These are phyloP conservation scores for Phyllotreta striolata DNA, from an alignment of 2,888 invertebrate genomes.

Conservation along the genomic window DNA sequence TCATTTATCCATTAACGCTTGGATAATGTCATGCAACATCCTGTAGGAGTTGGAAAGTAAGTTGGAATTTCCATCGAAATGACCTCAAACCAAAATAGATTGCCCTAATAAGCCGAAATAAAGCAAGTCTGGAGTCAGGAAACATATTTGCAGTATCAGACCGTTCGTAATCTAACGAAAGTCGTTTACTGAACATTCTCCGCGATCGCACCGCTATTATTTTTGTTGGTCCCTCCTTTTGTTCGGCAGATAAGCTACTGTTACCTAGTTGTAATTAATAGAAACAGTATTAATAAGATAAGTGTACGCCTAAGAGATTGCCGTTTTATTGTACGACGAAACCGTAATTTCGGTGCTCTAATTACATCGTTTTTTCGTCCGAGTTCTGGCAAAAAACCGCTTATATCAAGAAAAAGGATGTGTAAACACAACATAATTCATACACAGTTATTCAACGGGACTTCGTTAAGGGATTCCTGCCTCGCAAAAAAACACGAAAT, in stretches of 20 bases:
- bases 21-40: too few species aligned
- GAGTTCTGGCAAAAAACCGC: too few species aligned
- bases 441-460: too few species aligned
- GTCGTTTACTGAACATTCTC: slow-evolving; percentile 37
- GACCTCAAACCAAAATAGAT: slow-evolving; percentile 24
- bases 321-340: slow-evolving; percentile 11
- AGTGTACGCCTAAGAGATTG: slow-evolving; percentile 19
- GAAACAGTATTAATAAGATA: slow-evolving; percentile 43
- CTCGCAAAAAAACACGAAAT: too few species aligned
- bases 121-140: slow-evolving; percentile 22
- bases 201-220: slow-evolving; percentile 44
- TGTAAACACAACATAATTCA: too few species aligned
- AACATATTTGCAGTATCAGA: slow-evolving; percentile 31
- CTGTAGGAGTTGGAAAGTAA: neutral
- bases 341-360: neutral
- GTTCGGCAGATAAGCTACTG: slow-evolving; percentile 46
- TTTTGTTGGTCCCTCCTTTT: slow-evolving; percentile 43
- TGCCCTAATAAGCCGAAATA: slow-evolving; percentile 25
- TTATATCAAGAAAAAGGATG: too few species aligned
- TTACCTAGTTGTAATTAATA: slow-evolving; percentile 44
- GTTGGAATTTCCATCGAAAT: slow-evolving; percentile 17
- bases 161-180: slow-evolving; percentile 36
- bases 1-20: too few species aligned
- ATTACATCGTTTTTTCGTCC: too few species aligned
- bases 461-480: too few species aligned